Percentiles rank a stretch among this genome's conserved stretches.
Evolutionary conservation across 2,888 invertebrate genomes (phyloP).

Genomic region (Hanleya hanleyi): DNA sequence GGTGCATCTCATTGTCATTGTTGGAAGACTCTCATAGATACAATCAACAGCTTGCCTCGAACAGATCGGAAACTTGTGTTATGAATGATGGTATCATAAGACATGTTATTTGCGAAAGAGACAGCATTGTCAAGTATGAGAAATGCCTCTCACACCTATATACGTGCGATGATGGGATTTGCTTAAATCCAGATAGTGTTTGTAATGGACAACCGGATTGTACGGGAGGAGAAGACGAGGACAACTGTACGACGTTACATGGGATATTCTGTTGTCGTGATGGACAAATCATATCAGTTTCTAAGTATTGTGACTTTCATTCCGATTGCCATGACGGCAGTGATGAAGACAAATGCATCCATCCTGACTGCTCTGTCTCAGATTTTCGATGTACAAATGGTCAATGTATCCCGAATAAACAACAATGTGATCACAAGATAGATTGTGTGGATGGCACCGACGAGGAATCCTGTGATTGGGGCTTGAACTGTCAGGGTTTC

Average conservation of each 20-base stretch:
- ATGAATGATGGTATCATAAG: neutral
- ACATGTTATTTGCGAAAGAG: neutral
- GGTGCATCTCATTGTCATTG: no score
- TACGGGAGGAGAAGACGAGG: conserved; percentile 4
- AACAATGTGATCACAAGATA: neutral
- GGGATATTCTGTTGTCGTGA: neutral
- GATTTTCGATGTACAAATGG: neutral
- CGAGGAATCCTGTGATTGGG: neutral
- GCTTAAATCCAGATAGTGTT: neutral
- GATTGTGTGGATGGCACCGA: neutral
- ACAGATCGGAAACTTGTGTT: no score
- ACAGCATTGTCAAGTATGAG: neutral
- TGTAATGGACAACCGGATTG: neutral
- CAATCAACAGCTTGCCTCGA: no score
- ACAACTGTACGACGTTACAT: neutral
- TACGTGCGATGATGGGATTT: neutral
- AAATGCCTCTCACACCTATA: neutral
- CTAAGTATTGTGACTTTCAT: neutral
- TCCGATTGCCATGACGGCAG: neutral
- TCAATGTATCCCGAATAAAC: neutral
- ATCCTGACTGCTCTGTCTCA: neutral
- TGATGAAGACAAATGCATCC: neutral
- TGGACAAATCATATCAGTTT: neutral
- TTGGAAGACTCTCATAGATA: no score
- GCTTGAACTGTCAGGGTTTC: neutral